Base-by-base conservation (phyloP, 1,140 invertebrate genomes). In the Drosophila ficusphila region DNA sequence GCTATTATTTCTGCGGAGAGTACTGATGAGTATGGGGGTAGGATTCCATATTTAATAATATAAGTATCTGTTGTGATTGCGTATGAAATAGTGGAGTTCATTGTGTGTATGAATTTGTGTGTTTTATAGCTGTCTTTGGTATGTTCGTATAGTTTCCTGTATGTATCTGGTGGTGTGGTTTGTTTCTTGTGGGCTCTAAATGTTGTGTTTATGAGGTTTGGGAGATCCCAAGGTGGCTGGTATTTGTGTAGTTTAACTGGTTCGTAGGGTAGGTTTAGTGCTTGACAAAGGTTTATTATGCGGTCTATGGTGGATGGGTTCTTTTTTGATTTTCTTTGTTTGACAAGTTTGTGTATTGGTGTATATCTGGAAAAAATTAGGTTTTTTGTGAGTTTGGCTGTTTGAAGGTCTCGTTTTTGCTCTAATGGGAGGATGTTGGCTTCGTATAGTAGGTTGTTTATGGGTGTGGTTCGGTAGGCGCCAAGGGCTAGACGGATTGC, bases 11-110 rank as follows among this genome's bases (percentile, higher is more conserved):
- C 42, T 4, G 21, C 42, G 4, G 21, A 46, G 8, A 14, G 34
- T 19, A 41, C 51, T 41, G 36, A 53, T 29, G 36, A 53, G 36
- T 34, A 23, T 36, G 48, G 48, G 48, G 47, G 31, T 33, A 51
- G 48, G 11, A 51, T 49, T 23, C 31, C 47, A 34, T 49, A 19
- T 49, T 49, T 33, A 33, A 49, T 51, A 23, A 51, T 25, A 21
- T 23, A 8, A 11, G 7, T 51, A 34, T 36, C 31, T 33, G 12
- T 36, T 25, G 21, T 54, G 9, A 41, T 9, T 41, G 38, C 18
- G 5, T 41, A 41, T 19, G 18, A 41, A n/a, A 41, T 41, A 41
- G 38, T 19, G 16, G 38, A 19, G 18, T 19, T 41, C 4, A 19
- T 41, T 41, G 18, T 41, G n/a, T 19, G n/a, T n/a, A 18, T 18